Evolutionary conservation across 2,888 invertebrate genomes (phyloP).

Genomic region (Philereme vetulata): DNA sequence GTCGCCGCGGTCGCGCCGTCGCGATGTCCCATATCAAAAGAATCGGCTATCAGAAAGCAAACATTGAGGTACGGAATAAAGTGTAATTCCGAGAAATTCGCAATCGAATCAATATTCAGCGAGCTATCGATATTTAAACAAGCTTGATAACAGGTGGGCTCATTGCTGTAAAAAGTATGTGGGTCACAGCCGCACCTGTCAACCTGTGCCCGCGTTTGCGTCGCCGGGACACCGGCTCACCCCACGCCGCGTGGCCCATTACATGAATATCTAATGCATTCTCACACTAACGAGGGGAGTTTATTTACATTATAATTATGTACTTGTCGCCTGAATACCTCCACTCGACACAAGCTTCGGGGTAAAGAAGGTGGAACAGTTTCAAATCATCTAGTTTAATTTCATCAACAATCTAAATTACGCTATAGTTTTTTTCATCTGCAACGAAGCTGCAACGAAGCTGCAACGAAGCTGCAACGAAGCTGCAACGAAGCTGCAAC

Average conservation of each 20-base stretch:
- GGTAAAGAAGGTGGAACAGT: too few species aligned
- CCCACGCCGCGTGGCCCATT: not conserved
- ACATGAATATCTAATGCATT: conserved; percentile 20
- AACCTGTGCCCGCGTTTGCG: conserved; percentile 17
- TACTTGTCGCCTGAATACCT: too few species aligned
- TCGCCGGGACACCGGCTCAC: not conserved
- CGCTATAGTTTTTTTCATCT: too few species aligned
- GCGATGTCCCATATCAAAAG: conserved; percentile 13
- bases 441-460: too few species aligned
- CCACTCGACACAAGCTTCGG: too few species aligned
- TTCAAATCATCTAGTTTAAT: too few species aligned
- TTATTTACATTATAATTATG: not conserved
- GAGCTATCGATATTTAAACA: conserved; percentile 52
- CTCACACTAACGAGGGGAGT: conserved; percentile 6
- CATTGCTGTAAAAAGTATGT: conserved; percentile 44
- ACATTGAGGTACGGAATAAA: conserved; percentile 20
- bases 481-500: too few species aligned
- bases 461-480: too few species aligned
- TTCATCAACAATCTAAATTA: too few species aligned
- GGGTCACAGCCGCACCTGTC: conserved; percentile 42
- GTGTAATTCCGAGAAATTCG: conserved; percentile 54
- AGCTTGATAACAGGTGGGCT: conserved; percentile 43
- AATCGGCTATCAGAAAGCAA: conserved; percentile 38
- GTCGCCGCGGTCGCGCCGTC: not conserved
- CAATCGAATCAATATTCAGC: conserved; percentile 37